phyloP scores from a whole-genome alignment of 2,797 vertebrate genomes.

The Sebastes diploproa region DNA sequence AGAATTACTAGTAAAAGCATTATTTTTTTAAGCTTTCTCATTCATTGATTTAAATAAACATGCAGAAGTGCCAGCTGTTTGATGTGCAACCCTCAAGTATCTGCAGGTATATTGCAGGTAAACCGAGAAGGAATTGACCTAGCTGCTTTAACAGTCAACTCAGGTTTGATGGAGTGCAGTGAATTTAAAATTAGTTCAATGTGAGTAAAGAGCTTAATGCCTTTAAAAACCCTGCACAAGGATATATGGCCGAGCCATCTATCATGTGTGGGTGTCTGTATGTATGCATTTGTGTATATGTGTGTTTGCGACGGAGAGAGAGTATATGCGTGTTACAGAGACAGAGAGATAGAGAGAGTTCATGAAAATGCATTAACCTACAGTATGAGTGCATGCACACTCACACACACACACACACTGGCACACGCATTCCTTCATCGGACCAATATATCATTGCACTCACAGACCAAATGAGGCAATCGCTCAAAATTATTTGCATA shows the following conservation, averaged over 20 bases:
- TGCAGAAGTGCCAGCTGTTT: slow-evolving; percentile 13
- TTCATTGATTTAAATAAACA: slow-evolving; percentile 27
- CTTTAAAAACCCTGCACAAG: slow-evolving; percentile 65
- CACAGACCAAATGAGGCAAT: slow-evolving; percentile 96
- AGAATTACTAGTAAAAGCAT: slow-evolving; percentile 1
- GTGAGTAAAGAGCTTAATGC: slow-evolving; percentile 71
- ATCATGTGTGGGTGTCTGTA: slow-evolving; percentile 48
- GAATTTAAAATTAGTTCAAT: slow-evolving; percentile 75
- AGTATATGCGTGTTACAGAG: slow-evolving; percentile 8
- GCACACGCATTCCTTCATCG: slow-evolving; percentile 63
- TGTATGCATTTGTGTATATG: not conserved
- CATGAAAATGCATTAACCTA: slow-evolving; percentile 59
- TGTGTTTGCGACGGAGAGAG: slow-evolving; percentile 4
- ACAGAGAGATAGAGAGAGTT: slow-evolving; percentile 50
- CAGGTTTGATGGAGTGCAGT: slow-evolving; percentile 75
- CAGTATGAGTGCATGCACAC: slow-evolving; percentile 24
- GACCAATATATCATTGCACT: slow-evolving; percentile 90
- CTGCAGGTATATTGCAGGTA: slow-evolving; percentile 41
- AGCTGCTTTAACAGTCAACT: slow-evolving; percentile 54
- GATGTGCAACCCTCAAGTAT: slow-evolving; percentile 15
- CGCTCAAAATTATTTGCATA: slow-evolving; percentile 98
- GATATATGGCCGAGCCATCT: slow-evolving; percentile 68
- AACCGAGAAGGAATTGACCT: slow-evolving; percentile 48
- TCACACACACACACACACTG: not conserved
- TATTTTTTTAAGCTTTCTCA: slow-evolving; percentile 3